A percentile compares a stretch with the other conserved stretches of the same genome.
phyloP scores from a whole-genome alignment of 2,797 vertebrate species.

The Myoxocephalus aenaeus region DNA sequence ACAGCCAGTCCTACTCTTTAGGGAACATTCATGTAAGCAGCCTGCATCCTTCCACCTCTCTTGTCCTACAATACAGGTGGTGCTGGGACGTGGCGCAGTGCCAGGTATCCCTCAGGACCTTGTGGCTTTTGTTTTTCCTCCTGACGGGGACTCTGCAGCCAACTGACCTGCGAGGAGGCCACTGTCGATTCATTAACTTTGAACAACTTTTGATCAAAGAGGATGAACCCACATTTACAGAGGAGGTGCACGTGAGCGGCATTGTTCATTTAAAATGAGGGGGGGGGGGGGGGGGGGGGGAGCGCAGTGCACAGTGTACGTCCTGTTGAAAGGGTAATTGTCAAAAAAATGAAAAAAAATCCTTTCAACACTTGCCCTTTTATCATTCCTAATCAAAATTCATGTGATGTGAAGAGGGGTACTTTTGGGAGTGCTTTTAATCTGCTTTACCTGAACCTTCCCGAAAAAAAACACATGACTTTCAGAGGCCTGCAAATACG shows the following conservation, averaged over 20 bases:
- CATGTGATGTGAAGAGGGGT: slow-evolving; percentile 5
- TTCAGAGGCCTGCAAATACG: slow-evolving; percentile 15
- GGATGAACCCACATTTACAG: slow-evolving; percentile 16
- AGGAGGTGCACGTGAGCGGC: not conserved
- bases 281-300: no score
- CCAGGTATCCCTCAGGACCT: slow-evolving; percentile 41
- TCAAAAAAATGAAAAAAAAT: slow-evolving; percentile 5
- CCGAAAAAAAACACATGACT: slow-evolving; percentile 14
- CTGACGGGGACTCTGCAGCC: slow-evolving; percentile 29
- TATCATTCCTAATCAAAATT: slow-evolving; percentile 26
- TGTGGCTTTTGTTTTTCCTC: slow-evolving; percentile 43
- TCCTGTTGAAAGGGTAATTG: slow-evolving; percentile 13
- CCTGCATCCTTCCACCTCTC: slow-evolving; percentile 21
- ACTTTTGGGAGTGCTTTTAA: slow-evolving; percentile 8
- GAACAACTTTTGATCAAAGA: slow-evolving; percentile 38
- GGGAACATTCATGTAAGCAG: slow-evolving; percentile 22
- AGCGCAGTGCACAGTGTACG: not conserved
- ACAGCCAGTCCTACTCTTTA: slow-evolving; percentile 9
- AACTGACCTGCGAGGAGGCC: slow-evolving; percentile 38
- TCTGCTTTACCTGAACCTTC: slow-evolving; percentile 24
- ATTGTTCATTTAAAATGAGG: slow-evolving; percentile 12
- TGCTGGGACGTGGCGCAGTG: slow-evolving; percentile 47
- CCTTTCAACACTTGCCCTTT: slow-evolving; percentile 14
- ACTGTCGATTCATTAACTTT: slow-evolving; percentile 42
- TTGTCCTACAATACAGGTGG: slow-evolving; percentile 44